Percentiles rank a stretch among this genome's conserved stretches.
Conservation (phyloP, 1,140 invertebrate genomes). For the Anoplophora glabripennis region DNA sequence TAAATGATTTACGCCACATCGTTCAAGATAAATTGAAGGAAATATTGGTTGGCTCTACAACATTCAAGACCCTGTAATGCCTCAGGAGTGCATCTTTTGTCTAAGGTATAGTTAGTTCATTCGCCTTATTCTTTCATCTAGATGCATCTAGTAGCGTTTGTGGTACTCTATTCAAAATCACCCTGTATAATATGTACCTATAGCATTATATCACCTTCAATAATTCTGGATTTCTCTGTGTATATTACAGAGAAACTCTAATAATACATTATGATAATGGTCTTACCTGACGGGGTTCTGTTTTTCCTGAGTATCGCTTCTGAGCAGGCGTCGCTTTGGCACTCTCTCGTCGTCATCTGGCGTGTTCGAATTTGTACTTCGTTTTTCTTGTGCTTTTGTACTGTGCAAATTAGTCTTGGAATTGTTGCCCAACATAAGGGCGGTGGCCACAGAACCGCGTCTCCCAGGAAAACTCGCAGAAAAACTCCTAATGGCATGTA, state of each 20-base stretch:
- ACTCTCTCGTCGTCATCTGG: conserved; percentile 33
- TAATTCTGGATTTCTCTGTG: too few species aligned
- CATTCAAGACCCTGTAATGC: too few species aligned
- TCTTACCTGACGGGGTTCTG: conserved; percentile 10
- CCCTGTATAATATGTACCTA: too few species aligned
- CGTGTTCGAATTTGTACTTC: conserved; percentile 27
- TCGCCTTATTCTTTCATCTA: too few species aligned
- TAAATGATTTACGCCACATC: too few species aligned
- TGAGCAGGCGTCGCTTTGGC: conserved; percentile 38
- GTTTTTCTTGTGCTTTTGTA: conserved; percentile 39
- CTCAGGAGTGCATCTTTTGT: too few species aligned
- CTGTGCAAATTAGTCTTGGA: background rate
- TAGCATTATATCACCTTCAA: too few species aligned
- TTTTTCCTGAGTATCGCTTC: conserved; percentile 25
- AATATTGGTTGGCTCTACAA: too few species aligned
- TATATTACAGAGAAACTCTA: background rate
- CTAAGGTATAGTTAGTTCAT: too few species aligned
- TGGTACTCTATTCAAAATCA: too few species aligned
- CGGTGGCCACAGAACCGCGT: conserved; percentile 36
- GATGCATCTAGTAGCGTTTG: too few species aligned
- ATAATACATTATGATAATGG: background rate
- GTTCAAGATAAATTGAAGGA: too few species aligned
- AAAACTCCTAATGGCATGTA: conserved; percentile 46
- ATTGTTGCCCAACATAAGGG: conserved; percentile 22
- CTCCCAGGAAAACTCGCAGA: conserved; percentile 47